These are phyloP conservation scores for Chaetops frenatus DNA, from an alignment of 2,113 vertebrate genomes.

Conservation along the genomic window DNA sequence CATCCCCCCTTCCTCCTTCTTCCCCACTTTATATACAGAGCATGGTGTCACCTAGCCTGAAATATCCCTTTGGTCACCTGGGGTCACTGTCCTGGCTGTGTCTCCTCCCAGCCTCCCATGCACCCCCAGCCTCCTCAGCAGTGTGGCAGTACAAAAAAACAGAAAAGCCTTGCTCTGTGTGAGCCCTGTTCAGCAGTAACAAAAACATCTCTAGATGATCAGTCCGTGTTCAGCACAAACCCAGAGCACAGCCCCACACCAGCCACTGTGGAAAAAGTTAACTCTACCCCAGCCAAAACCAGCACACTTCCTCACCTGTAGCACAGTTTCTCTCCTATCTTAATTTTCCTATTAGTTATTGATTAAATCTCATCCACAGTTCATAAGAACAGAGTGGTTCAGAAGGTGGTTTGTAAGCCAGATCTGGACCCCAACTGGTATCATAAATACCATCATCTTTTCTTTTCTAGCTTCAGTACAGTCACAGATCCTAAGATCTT, in stretches of 20 bases:
- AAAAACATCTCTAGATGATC: neutral
- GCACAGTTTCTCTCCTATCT: neutral
- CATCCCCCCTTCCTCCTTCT: too few relatives aligned
- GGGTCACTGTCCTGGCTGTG: neutral
- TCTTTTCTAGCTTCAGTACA: neutral
- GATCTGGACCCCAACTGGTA: neutral
- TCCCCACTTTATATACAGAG: neutral
- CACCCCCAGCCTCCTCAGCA: too few relatives aligned
- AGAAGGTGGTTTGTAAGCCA: neutral
- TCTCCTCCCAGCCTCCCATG: neutral
- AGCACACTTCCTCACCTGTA: neutral
- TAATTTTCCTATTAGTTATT: neutral
- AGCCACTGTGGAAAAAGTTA: neutral
- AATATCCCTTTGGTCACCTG: neutral
- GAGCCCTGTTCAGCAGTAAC: neutral
- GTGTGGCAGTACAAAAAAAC: neutral
- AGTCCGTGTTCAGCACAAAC: neutral
- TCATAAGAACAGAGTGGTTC: neutral
- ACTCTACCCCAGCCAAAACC: neutral
- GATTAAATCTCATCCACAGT: neutral
- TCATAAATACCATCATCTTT: neutral
- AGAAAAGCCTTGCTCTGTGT: neutral
- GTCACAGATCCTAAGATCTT: neutral
- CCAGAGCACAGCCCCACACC: neutral
- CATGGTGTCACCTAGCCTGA: neutral